A percentile compares a stretch with the other conserved stretches of the same genome.
These are phyloP conservation scores for Vollenhovia emeryi DNA, from an alignment of 1,140 invertebrate genomes.

Conservation along the genomic window DNA sequence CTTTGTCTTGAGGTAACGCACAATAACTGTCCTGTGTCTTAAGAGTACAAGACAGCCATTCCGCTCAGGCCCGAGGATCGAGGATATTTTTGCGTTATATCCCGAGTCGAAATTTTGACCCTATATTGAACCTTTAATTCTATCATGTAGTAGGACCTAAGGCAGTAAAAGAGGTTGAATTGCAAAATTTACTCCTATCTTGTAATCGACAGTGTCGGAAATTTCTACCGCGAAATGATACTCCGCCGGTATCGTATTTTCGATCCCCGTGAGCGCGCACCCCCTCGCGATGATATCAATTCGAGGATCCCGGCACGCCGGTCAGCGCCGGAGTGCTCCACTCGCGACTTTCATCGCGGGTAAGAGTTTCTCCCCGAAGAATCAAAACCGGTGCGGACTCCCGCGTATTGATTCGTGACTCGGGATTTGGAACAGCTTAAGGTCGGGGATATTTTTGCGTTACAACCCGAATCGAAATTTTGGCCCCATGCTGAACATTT, in stretches of 20 bases:
- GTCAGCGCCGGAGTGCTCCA: background rate
- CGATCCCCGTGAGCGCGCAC: constrained; percentile 42
- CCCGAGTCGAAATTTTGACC: no score
- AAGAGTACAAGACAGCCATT: no score
- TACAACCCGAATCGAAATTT: no score
- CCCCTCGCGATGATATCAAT: constrained; percentile 42
- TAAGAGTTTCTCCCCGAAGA: background rate
- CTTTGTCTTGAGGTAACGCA: no score
- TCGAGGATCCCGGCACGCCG: background rate
- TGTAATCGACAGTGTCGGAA: no score
- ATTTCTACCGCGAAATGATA: constrained; percentile 68
- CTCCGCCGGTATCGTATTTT: constrained; percentile 53
- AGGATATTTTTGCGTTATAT: constrained; percentile 4
- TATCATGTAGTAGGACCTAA: no score
- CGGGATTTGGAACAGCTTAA: constrained; percentile 12
- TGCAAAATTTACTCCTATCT: no score
- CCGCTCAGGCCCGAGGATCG: no score
- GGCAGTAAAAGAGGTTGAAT: no score
- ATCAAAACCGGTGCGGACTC: background rate
- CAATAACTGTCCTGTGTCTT: no score
- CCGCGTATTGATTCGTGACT: background rate
- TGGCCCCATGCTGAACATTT: no score
- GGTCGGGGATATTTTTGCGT: constrained; percentile 3
- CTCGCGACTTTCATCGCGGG: background rate
- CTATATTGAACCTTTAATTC: no score